Percentiles rank a stretch among this genome's conserved stretches.
phyloP scores from a whole-genome alignment of 2,888 invertebrate species.

The Polydrusus tereticollis region DNA sequence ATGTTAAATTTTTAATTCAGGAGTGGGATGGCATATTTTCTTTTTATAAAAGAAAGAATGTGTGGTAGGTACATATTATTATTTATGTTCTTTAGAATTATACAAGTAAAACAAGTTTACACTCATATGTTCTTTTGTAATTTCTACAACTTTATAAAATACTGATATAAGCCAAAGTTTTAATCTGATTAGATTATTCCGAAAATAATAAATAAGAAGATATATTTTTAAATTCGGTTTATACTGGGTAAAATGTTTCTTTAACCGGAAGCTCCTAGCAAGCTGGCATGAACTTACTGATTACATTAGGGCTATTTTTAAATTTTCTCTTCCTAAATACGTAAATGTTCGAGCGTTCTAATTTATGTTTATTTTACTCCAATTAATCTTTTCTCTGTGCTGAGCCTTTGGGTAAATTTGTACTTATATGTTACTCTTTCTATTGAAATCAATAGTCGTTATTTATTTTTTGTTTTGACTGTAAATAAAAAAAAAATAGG shows the following conservation, averaged over 20 bases:
- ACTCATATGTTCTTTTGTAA: too few species aligned
- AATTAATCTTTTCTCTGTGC: slow-evolving; percentile 35
- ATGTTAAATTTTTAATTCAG: too few species aligned
- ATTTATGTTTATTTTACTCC: slow-evolving; percentile 47
- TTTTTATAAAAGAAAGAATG: too few species aligned
- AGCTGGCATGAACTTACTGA: slow-evolving; percentile 39
- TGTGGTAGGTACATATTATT: too few species aligned
- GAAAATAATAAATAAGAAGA: background rate
- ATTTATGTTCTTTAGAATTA: too few species aligned
- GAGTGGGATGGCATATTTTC: too few species aligned
- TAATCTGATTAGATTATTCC: background rate
- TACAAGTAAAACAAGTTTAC: too few species aligned
- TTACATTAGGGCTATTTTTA: slow-evolving; percentile 49
- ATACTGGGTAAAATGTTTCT: slow-evolving; percentile 15
- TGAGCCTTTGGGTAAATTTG: background rate
- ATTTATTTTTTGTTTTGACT: too few species aligned
- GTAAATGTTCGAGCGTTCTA: slow-evolving; percentile 41
- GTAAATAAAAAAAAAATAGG: too few species aligned
- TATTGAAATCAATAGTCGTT: too few species aligned
- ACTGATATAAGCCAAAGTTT: background rate
- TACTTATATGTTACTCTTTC: too few species aligned
- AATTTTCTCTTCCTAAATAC: slow-evolving; percentile 34
- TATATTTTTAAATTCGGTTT: slow-evolving; percentile 35
- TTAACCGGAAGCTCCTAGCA: slow-evolving; percentile 35
- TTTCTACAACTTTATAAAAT: too few species aligned